Percentiles rank a stretch among this genome's conserved stretches.
Conservation (phyloP, 2,113 vertebrate species). For the Paramormyrops kingsleyae region DNA sequence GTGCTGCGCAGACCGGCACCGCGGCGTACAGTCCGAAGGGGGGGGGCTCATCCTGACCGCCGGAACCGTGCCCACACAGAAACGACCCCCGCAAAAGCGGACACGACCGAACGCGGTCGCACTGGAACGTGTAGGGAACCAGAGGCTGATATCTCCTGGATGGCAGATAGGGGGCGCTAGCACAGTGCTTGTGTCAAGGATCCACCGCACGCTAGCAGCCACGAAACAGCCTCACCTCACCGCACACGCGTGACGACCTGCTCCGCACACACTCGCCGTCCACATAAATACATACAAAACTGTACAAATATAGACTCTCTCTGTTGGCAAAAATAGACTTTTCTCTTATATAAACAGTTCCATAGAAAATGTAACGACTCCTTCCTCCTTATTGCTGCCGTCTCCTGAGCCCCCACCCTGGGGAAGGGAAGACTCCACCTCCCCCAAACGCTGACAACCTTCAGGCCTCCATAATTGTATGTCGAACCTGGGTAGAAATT, state of each 20-base stretch:
- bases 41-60: slow-evolving; percentile 73
- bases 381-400: slow-evolving; percentile 53
- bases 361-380: slow-evolving; percentile 62
- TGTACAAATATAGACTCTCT: slow-evolving; percentile 30
- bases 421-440: slow-evolving; percentile 77
- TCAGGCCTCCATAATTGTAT: slow-evolving; percentile 97
- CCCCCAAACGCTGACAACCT: slow-evolving; percentile 54
- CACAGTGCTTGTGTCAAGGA: slow-evolving; percentile 71
- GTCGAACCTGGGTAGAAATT: slow-evolving; percentile 62
- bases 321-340: slow-evolving; percentile 53
- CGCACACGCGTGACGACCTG: slow-evolving; percentile 48
- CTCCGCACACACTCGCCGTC: slow-evolving; percentile 55
- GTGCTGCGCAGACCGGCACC: slow-evolving; percentile 84
- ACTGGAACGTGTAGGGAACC: neutral
- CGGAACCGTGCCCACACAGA: slow-evolving; percentile 7
- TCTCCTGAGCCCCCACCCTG: slow-evolving; percentile 59
- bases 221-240: slow-evolving; percentile 55
- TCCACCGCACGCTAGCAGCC: slow-evolving; percentile 70
- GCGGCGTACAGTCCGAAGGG: slow-evolving; percentile 76
- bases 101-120: slow-evolving; percentile 21
- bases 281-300: slow-evolving; percentile 50
- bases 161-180: slow-evolving; percentile 51
- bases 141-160: neutral
- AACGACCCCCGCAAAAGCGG: neutral
- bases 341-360: slow-evolving; percentile 45